phyloP scores from a whole-genome alignment of 2,888 invertebrate species.

The Frankliniella fusca region DNA sequence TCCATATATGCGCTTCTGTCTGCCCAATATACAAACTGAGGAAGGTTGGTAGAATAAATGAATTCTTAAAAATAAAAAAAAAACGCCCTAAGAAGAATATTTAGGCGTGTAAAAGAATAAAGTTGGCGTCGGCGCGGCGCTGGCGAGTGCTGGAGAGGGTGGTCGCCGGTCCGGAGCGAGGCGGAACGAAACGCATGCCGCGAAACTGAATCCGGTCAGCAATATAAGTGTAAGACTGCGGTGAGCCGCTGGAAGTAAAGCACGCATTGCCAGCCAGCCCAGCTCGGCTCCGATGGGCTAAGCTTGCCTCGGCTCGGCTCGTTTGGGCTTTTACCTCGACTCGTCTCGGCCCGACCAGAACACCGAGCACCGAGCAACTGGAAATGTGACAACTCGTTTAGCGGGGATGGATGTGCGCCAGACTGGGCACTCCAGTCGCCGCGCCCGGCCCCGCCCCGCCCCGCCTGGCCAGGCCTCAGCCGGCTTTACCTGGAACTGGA shows the following conservation, averaged over 20 bases:
- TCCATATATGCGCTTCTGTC: too few relatives aligned
- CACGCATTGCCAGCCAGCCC: not conserved
- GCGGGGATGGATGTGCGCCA: conserved; percentile 18
- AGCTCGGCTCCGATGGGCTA: not conserved
- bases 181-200: not conserved
- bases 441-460: not conserved
- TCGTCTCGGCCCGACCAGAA: not conserved
- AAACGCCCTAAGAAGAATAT: too few relatives aligned
- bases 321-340: not conserved
- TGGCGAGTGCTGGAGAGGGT: too few relatives aligned
- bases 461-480: not conserved
- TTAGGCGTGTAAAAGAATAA: too few relatives aligned
- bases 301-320: not conserved
- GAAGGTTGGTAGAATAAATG: too few relatives aligned
- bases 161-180: too few relatives aligned
- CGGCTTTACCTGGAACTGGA: conserved; percentile 22
- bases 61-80: too few relatives aligned
- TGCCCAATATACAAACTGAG: too few relatives aligned
- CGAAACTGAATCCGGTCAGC: not conserved
- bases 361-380: conserved; percentile 8
- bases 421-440: not conserved
- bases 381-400: conserved; percentile 26
- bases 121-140: too few relatives aligned
- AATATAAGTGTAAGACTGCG: not conserved
- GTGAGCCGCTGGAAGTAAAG: not conserved